Evolutionary conservation across 2,888 invertebrate species (phyloP).

Genomic region (Phaonia tiefii): DNA sequence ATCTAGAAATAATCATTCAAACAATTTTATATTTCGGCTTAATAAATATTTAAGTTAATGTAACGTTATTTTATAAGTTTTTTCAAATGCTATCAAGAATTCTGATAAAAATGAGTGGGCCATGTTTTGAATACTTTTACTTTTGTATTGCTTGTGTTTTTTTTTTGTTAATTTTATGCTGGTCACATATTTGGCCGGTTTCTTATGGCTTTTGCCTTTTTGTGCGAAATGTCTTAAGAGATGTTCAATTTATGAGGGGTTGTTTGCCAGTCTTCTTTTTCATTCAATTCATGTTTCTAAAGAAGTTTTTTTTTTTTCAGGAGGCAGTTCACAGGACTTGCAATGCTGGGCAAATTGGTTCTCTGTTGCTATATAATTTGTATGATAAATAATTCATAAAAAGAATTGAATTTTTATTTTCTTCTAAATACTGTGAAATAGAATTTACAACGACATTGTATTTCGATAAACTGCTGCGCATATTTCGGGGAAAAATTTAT

Average conservation of each 20-base stretch:
- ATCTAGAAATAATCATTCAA: not conserved
- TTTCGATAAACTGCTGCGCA: no score
- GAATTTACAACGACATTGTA: not conserved
- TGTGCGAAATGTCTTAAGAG: conserved; percentile 56
- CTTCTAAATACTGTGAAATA: conserved; percentile 28
- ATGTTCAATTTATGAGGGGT: conserved; percentile 66
- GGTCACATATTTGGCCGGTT: conserved; percentile 34
- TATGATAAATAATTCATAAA: conserved; percentile 66
- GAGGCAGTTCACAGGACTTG: not conserved
- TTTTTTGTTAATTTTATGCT: conserved; percentile 21
- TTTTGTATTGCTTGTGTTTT: not conserved
- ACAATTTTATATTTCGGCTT: not conserved
- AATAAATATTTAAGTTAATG: conserved; percentile 20
- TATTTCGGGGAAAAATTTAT: not conserved
- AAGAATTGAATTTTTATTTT: conserved; percentile 61
- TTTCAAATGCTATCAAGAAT: no score
- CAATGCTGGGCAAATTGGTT: conserved; percentile 42
- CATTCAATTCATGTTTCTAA: not conserved
- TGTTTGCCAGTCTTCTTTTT: conserved; percentile 43
- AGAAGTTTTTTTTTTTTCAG: not conserved
- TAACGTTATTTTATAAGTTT: not conserved
- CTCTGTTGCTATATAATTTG: conserved; percentile 68
- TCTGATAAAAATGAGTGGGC: not conserved
- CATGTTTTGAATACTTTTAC: not conserved
- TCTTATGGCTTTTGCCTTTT: not conserved